These are phyloP conservation scores for Athalia circularis DNA, from an alignment of 2,888 invertebrate species.

Conservation along the genomic window DNA sequence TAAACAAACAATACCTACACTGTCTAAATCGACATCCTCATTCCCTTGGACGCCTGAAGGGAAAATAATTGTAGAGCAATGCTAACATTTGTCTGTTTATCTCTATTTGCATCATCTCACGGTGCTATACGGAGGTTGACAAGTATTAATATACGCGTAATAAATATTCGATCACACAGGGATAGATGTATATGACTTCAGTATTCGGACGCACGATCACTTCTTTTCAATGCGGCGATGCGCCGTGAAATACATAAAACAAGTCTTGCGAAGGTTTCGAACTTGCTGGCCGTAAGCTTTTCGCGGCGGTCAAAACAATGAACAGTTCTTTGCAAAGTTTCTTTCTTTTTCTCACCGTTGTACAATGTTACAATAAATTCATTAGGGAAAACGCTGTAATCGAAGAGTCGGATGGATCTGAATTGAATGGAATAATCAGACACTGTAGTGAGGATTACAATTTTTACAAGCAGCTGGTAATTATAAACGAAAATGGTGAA, in stretches of 20 bases:
- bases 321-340: not conserved
- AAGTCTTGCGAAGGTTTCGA: no score
- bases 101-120: slow-evolving; percentile 17
- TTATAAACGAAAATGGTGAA: not conserved
- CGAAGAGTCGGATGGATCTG: not conserved
- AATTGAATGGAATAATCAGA: not conserved
- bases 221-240: not conserved
- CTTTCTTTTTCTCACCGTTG: not conserved
- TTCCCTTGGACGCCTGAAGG: not conserved
- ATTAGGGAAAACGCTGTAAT: not conserved
- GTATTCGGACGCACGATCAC: no score
- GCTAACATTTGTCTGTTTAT: slow-evolving; percentile 11
- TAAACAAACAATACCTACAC: slow-evolving; percentile 4
- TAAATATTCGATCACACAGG: not conserved
- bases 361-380: not conserved
- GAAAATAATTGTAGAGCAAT: slow-evolving; percentile 25
- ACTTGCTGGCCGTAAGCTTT: no score
- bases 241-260: not conserved
- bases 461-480: slow-evolving; percentile 11
- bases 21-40: no score
- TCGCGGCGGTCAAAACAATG: not conserved
- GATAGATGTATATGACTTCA: no score
- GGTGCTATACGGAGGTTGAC: not conserved
- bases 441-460: slow-evolving; percentile 11
- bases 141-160: not conserved